Percentiles rank a stretch among this genome's conserved stretches.
These are phyloP conservation scores for Temnothorax nylanderi DNA, from an alignment of 1,140 invertebrate species.

Conservation along the genomic window DNA sequence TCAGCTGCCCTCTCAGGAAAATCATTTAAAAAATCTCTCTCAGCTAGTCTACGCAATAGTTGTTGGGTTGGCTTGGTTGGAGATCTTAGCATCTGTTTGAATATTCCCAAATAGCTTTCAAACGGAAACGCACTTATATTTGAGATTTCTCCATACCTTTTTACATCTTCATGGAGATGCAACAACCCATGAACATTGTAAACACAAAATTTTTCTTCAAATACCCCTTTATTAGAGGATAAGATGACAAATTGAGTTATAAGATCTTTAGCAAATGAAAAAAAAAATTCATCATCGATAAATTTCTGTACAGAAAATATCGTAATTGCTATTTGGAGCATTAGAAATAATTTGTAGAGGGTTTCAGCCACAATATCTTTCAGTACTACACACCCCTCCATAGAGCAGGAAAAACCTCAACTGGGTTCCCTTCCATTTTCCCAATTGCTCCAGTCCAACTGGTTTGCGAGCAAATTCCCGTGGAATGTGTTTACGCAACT, in stretches of 20 bases:
- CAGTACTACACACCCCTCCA: not conserved
- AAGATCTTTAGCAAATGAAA: not conserved
- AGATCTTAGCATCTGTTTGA: not conserved
- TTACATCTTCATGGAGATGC: not conserved
- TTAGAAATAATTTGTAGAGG: not conserved
- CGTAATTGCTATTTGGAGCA: not conserved
- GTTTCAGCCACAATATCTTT: not conserved
- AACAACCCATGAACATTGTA: not conserved
- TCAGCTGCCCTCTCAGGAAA: not conserved
- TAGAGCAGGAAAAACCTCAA: not conserved
- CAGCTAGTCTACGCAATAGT: not conserved
- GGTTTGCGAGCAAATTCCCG: not conserved
- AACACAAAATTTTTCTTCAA: not conserved
- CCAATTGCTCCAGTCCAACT: not conserved
- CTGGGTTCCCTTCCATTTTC: not conserved
- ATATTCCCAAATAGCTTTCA: not conserved
- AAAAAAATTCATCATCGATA: not conserved
- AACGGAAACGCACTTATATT: not conserved
- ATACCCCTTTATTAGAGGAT: not conserved
- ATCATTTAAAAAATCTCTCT: not conserved
- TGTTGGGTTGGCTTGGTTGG: not conserved
- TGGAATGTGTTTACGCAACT: not conserved
- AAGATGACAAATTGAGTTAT: not conserved
- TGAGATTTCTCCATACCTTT: not conserved
- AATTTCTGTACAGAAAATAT: not conserved